Percentiles rank a stretch among this genome's conserved stretches.
Evolutionary conservation across 2,888 invertebrate genomes (phyloP).

Genomic region (Rhimphoctona megacephalus): DNA sequence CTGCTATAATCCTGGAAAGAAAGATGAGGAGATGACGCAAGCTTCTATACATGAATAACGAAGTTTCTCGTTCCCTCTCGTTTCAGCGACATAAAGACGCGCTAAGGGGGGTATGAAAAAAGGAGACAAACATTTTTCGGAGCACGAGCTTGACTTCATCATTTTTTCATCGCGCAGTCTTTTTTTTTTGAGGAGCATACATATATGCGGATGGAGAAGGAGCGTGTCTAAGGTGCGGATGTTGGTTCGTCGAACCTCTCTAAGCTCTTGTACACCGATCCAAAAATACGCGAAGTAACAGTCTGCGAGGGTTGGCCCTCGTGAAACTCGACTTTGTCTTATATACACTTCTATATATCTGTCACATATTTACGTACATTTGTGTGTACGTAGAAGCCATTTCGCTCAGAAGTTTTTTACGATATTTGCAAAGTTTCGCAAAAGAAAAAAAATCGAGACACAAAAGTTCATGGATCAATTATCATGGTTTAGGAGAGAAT

Average conservation of each 20-base stretch:
- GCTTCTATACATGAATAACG: slow-evolving; percentile 26
- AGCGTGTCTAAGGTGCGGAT: slow-evolving; percentile 8
- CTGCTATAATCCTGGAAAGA: neutral
- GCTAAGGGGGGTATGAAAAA: neutral
- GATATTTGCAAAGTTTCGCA: neutral
- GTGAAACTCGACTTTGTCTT: slow-evolving; percentile 18
- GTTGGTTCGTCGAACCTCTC: slow-evolving; percentile 39
- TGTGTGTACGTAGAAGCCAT: neutral
- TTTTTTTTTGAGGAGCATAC: slow-evolving; percentile 17
- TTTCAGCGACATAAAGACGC: slow-evolving; percentile 11
- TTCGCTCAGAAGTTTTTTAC: neutral
- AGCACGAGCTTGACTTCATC: slow-evolving; percentile 61
- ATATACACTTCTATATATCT: neutral
- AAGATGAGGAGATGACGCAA: slow-evolving; percentile 13
- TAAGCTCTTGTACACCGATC: slow-evolving; percentile 13
- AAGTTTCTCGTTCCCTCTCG: slow-evolving; percentile 18
- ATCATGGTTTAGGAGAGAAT: neutral
- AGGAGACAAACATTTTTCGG: slow-evolving; percentile 42
- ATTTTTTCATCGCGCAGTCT: slow-evolving; percentile 40
- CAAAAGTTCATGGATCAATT: neutral
- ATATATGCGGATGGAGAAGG: slow-evolving; percentile 21
- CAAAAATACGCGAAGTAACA: slow-evolving; percentile 42
- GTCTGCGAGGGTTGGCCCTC: slow-evolving; percentile 36
- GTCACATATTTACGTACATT: neutral
- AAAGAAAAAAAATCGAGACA: neutral